These are phyloP conservation scores for Jaculus jaculus DNA, from an alignment of 2,113 vertebrate species.

Conservation along the genomic window DNA sequence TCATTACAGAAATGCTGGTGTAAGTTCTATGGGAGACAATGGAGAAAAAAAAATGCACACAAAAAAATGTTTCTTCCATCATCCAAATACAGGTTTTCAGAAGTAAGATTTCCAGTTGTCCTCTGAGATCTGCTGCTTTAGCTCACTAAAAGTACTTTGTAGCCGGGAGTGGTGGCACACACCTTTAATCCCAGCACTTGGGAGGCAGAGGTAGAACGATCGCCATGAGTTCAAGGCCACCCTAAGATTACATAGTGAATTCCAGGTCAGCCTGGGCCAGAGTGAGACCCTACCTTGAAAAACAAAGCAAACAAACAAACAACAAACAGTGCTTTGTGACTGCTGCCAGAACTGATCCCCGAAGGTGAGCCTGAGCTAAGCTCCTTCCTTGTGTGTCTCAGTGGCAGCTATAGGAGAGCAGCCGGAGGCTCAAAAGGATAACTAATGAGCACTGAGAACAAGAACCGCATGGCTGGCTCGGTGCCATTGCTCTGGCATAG, in stretches of 20 bases:
- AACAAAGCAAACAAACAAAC: no score
- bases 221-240: no score
- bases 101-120: conserved; percentile 71
- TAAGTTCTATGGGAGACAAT: conserved; percentile 60
- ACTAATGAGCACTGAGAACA: neutral
- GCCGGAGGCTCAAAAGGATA: conserved; percentile 21
- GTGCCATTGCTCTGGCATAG: neutral
- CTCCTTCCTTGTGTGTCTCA: conserved; percentile 36
- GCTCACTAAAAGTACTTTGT: no score
- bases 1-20: neutral
- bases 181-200: no score
- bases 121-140: neutral
- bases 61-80: conserved; percentile 61
- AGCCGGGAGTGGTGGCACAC: no score
- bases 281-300: no score
- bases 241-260: no score
- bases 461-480: neutral
- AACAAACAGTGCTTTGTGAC: neutral
- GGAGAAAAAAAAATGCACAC: conserved; percentile 64
- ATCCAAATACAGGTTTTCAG: conserved; percentile 41
- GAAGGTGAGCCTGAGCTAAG: neutral
- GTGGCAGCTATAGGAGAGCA: neutral
- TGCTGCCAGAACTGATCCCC: conserved; percentile 15
- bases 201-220: no score
- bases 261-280: no score